Percentiles rank a stretch among this genome's conserved stretches.
Evolutionary conservation across 2,113 vertebrate species (phyloP).

Genomic region (Theropithecus gelada): DNA sequence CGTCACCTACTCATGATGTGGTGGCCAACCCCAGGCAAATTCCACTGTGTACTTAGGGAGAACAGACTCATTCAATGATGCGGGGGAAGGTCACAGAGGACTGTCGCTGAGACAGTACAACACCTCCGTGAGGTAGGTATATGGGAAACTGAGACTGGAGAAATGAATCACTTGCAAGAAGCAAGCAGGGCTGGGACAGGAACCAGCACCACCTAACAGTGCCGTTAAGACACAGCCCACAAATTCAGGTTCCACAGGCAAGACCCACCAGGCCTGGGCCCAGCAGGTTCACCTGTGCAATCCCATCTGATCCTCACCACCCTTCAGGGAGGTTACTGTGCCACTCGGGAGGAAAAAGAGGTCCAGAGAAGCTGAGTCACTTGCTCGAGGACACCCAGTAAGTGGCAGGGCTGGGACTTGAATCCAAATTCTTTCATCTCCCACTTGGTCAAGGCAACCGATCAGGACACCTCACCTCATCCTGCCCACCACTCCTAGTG

Average conservation of each 20-base stretch:
- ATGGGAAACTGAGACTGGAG: not conserved
- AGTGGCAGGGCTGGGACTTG: not conserved
- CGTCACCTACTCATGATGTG: not conserved
- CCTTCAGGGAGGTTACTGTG: not conserved
- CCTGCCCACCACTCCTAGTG: not conserved
- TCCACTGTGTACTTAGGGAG: not conserved
- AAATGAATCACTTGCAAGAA: not conserved
- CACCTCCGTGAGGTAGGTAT: not conserved
- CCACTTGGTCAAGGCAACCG: not conserved
- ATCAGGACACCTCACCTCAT: not conserved
- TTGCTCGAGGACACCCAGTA: not conserved
- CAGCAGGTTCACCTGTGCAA: no score
- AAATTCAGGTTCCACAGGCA: not conserved
- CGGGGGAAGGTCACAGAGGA: not conserved
- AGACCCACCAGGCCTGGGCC: not conserved
- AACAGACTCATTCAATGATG: not conserved
- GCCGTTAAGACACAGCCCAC: not conserved
- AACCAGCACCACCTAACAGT: not conserved
- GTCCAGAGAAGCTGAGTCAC: not conserved
- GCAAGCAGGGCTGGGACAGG: not conserved
- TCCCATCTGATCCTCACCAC: not conserved
- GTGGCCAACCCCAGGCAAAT: not conserved
- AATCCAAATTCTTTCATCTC: not conserved
- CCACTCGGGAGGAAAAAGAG: not conserved
- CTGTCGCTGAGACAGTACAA: not conserved